A percentile compares a stretch with the other conserved stretches of the same genome.
Evolutionary conservation across 2,113 vertebrate species (phyloP).

Genomic region (Hippolais icterina): DNA sequence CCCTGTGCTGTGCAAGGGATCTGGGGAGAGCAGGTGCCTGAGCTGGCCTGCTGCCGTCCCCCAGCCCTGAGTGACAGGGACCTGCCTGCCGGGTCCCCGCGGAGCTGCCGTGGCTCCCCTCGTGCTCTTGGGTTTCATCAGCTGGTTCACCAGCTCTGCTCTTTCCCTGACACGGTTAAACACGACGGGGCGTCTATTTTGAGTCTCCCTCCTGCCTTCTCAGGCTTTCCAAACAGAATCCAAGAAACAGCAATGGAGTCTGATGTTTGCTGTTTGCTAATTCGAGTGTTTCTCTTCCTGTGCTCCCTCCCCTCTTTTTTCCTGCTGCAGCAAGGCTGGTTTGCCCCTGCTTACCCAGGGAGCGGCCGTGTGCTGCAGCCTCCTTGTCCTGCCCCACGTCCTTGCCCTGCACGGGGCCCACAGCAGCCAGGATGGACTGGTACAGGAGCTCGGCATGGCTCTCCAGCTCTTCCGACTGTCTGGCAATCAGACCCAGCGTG

Average conservation of each 20-base stretch:
- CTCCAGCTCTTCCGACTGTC: constrained; percentile 80
- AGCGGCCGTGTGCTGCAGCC: not conserved
- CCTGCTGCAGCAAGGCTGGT: accelerated
- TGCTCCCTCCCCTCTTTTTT: not conserved
- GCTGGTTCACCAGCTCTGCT: not conserved
- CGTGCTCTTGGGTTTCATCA: not conserved
- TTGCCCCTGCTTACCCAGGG: constrained; percentile 47
- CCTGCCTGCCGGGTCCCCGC: not conserved
- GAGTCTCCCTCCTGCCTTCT: not conserved
- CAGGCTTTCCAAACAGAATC: not conserved
- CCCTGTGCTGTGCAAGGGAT: not conserved
- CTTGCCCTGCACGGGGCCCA: constrained; percentile 56
- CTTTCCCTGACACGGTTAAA: not conserved
- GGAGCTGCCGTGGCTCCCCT: not conserved
- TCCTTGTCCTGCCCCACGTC: not conserved
- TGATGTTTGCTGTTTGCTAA: not conserved
- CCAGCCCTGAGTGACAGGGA: not conserved
- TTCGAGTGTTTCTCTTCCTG: not conserved
- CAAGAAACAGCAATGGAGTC: not conserved
- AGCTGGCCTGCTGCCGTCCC: not conserved
- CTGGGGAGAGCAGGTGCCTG: not conserved
- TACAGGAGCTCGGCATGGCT: constrained; percentile 77
- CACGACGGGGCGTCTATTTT: accelerated
- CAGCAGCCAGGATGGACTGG: constrained; percentile 78
- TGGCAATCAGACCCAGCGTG: constrained; percentile 79